A percentile compares a stretch with the other conserved stretches of the same genome.
These are phyloP conservation scores for Calidris pygmaea DNA, from an alignment of 2,113 vertebrate genomes.

Conservation along the genomic window DNA sequence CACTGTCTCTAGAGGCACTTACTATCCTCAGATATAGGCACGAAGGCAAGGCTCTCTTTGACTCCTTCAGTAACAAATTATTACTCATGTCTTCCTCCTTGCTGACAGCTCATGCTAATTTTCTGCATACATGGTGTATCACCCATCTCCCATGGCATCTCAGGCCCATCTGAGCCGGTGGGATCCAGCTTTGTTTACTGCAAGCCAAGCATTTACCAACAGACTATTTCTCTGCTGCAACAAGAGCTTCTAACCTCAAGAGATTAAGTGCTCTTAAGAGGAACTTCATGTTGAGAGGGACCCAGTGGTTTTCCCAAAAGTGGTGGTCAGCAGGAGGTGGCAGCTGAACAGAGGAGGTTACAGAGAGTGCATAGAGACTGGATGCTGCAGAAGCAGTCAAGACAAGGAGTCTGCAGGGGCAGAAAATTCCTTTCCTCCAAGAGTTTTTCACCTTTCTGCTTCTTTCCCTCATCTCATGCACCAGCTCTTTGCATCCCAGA, in stretches of 20 bases:
- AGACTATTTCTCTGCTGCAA: not conserved
- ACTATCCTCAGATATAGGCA: not conserved
- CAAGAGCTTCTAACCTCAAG: not conserved
- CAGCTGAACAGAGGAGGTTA: not conserved
- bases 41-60: not conserved
- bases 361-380: not conserved
- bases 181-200: not conserved
- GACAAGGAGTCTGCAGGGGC: not conserved
- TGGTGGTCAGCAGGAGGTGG: not conserved
- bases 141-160: not conserved
- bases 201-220: not conserved
- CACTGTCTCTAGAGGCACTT: not conserved
- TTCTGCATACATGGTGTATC: not conserved
- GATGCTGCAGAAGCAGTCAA: not conserved
- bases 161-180: not conserved
- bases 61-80: not conserved
- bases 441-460: not conserved
- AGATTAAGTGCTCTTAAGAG: not conserved
- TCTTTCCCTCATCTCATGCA: not conserved
- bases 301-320: not conserved
- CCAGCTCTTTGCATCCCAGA: not conserved
- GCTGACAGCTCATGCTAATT: not conserved
- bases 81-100: not conserved
- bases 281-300: not conserved
- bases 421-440: not conserved